Evolutionary conservation across 2,113 vertebrate species (phyloP), one percentile per base, ranked within the genome.

Genomic region (Ceuthmochares aereus): DNA sequence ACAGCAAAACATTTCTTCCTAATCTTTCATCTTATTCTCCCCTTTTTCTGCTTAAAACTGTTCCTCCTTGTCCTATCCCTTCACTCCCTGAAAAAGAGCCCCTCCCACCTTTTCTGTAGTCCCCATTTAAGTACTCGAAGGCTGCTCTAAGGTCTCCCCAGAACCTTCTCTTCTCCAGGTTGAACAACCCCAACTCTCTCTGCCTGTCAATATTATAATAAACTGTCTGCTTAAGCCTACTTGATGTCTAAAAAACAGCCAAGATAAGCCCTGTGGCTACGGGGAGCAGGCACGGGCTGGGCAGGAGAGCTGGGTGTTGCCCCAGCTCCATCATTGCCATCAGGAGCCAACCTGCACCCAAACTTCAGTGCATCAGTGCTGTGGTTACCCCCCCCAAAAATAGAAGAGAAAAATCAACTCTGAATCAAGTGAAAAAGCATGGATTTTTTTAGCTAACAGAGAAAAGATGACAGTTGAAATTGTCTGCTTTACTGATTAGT

Each of bases 201-300:
- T 21, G 47, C 47, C 47, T 47, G 19, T 47, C 47, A 47, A 72
- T 40, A 10, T 27, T 32, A 36, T 6, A 3, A 36, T 14, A 23
- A 73, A 25, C 13, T 14, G 14, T 12, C 4, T 59, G 14, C 16
- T 70, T 5, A 32, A 45, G 4, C 5, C 36, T 29, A 36, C 5
- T 14, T 25, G 27, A 30, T 37, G 36, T 15, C 42, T 67, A 8
- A 25, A 58, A 75, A 63, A 4, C 0, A 32, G 2, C 30, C 51
- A 64, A 29, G 7, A 2, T 0, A 14, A 77, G 54, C 54, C n/a
- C 21, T 8, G 58, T 7, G 80, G 45, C n/a, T 1, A 0, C 5
- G 4, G 4, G 29, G 2, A 43, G 16, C 0, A 1, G 29, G 26
- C 34, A 7, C 0, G 15, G 75, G 59, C 22, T 32, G 49, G 13